Evolutionary conservation across 1,140 invertebrate species (phyloP), one percentile per base, ranked within the genome.

Genomic region (Thalassaphorura encarpata): DNA sequence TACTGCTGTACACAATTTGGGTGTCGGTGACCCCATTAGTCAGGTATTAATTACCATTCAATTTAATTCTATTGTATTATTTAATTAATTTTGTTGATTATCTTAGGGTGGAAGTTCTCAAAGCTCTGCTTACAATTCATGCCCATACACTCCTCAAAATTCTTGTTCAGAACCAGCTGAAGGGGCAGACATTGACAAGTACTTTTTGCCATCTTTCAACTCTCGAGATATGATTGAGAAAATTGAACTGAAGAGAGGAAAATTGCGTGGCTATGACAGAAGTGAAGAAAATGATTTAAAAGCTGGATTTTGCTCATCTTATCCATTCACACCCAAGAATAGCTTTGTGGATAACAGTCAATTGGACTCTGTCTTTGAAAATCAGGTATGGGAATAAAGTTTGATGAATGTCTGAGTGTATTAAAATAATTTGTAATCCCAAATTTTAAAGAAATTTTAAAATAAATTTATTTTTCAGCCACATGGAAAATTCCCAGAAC

Each of bases 181-280:
- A 48, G 62, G 62, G 26, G 58, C 42, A 46, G 26, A 46, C 2
- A 46, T 13, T 21, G 55, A 64, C 47, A 49, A 54, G 40, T 60
- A 64, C 49, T 60, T 63, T 54, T 54, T 69, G 11, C 68, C 68
- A 19, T 67, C 66, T n/a, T 69, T 69, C 53, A 68, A 69, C 51
- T 67, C 67, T n/a, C 50, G 68, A 23, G 68, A 69, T 28, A 68
- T 69, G 68, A 65, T 69, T 47, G 68, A 69, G 41, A 69, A 68
- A 51, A 69, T 69, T 18, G 68, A 69, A 54, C 50, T 58, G 13
- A 69, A 68, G 36, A 31, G 68, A 28, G 59, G 60, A 19, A 63
- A 68, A 40, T 48, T 69, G 16, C 40, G 61, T n/a, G 68, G 66
- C 3, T 68, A 64, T 58, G 68, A 68, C 21, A 54, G 51, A 33